These are phyloP conservation scores for Tenthredo scrophulariae DNA, from an alignment of 2,888 invertebrate species.

Conservation along the genomic window DNA sequence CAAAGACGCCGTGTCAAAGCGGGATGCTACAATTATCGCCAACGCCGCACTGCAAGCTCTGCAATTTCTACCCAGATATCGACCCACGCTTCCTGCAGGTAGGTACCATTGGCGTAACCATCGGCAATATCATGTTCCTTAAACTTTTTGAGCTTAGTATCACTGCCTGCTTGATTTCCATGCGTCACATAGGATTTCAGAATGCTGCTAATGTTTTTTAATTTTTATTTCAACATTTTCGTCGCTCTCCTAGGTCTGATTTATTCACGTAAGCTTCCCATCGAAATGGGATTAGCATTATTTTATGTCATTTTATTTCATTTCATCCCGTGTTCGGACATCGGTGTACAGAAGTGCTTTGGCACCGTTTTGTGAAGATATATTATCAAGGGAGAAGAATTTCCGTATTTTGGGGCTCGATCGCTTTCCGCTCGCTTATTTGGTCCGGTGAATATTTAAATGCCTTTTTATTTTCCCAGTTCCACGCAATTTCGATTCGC, in stretches of 20 bases:
- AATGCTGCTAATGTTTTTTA: neutral
- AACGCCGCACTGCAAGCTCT: conserved; percentile 40
- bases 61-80: conserved; percentile 48
- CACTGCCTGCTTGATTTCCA: neutral
- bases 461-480: neutral
- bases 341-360: neutral
- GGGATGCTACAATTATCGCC: conserved; percentile 43
- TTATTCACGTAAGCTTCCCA: neutral
- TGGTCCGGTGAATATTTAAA: neutral
- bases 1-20: conserved; percentile 51
- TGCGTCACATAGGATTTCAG: neutral
- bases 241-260: neutral
- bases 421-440: neutral
- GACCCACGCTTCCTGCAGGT: conserved; percentile 16
- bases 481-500: neutral
- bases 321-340: neutral
- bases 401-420: neutral
- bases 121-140: neutral
- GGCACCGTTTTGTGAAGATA: neutral
- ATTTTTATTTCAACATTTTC: neutral
- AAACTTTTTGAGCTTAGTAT: neutral
- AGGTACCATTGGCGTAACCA: conserved; percentile 33
- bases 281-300: neutral
- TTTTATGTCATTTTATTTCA: neutral
- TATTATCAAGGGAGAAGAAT: neutral